These are phyloP conservation scores for Macrosteles quadrilineatus DNA, from an alignment of 1,140 invertebrate genomes.

Conservation along the genomic window DNA sequence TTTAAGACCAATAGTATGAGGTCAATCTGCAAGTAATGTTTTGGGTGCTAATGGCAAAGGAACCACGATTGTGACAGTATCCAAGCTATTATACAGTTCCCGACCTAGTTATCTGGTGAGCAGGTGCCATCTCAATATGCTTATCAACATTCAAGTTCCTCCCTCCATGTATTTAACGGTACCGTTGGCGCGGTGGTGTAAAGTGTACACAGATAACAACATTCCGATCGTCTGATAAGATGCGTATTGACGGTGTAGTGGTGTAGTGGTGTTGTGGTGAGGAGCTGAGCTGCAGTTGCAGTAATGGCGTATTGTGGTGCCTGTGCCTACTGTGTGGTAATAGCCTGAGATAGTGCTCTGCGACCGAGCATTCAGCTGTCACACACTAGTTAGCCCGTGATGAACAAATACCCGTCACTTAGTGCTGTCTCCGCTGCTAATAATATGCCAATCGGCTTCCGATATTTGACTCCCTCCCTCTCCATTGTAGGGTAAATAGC, in stretches of 20 bases:
- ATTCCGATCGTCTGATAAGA: conserved; percentile 6
- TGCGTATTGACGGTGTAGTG: neutral
- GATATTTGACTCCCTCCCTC: neutral
- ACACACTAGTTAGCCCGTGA: neutral
- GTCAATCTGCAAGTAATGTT: too few species aligned
- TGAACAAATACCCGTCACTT: conserved; percentile 16
- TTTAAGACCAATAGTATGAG: too few species aligned
- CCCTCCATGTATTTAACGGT: too few species aligned
- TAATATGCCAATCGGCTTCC: conserved; percentile 9
- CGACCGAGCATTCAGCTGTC: neutral
- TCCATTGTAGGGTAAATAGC: neutral
- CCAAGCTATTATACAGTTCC: too few species aligned
- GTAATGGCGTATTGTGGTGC: neutral
- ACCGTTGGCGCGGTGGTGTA: too few species aligned
- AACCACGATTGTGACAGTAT: too few species aligned
- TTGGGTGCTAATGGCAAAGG: too few species aligned
- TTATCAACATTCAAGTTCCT: too few species aligned
- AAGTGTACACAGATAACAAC: too few species aligned
- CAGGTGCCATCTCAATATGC: too few species aligned
- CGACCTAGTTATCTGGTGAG: too few species aligned
- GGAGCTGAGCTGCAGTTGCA: neutral
- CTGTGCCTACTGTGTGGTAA: conserved; percentile 1
- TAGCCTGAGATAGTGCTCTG: neutral
- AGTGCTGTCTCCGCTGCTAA: neutral
- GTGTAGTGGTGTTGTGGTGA: neutral